Base-by-base conservation (phyloP, 2,888 invertebrate species). In the Baronia brevicornis region DNA sequence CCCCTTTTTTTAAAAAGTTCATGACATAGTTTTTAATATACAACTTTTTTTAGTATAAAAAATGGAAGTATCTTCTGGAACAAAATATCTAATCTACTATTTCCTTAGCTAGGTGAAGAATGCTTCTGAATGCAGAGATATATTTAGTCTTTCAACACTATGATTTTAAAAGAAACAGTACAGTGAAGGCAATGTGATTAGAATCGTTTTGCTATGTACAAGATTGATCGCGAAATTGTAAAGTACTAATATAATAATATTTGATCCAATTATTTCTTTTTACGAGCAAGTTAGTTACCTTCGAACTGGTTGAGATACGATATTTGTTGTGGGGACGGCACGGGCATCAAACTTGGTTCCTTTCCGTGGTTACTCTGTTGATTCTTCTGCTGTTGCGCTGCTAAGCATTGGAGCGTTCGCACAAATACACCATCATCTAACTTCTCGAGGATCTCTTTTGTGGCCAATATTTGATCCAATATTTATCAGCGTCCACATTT, bases 291-390 rank as follows among this genome's bases (percentile, higher is more conserved):
- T 46, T 44, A 54, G 54, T 84, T 85, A 85, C 85, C 96, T 87
- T 97, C 96, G 73, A 97, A 96, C 54, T 95, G 93, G 86, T 95
- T 96, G 62, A 96, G 89, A 86, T 96, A 97, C 53, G 95, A 95
- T 67, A 97, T 96, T 87, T 96, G 96, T 80, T 96, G 96, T 36
- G 97, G 97, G 45, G 96, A 96, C 47, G 97, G 96, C 56, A 97
- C 96, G 43, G 96, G 96, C 93, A 96, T 94, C 62, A 96, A 86
- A 74, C 95, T 96, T 31, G 94, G 93, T 75, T 94, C 94, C 85
- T 94, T 93, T 38, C 86, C 87, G 37, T 71, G 72, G 33, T 60
- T 48, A 48, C 63, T 62, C 51, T 65, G 57, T 55, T 80, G 79
- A 46, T 72, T 77, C 77, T 84, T 84, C 75, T 84, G 77, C 51